Evolutionary conservation across 2,888 invertebrate genomes (phyloP), one percentile per base, ranked within the genome.

Genomic region (Lycophotia porphyrea): DNA sequence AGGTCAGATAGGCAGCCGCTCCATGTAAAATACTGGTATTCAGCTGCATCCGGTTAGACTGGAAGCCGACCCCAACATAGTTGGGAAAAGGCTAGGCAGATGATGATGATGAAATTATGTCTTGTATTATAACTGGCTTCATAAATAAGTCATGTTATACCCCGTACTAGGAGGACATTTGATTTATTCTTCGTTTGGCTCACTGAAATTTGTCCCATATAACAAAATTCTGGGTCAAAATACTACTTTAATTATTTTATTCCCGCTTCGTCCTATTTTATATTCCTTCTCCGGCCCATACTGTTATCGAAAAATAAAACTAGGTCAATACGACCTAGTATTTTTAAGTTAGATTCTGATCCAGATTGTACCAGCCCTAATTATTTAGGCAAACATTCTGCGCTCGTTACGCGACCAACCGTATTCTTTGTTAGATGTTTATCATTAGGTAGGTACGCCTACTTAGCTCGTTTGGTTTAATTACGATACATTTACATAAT

Each of bases 401-500:
- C 47, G 60, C 55, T 68, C 36, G 69, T 65, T 78, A 77, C 34
- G 82, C 78, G 61, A 58, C 66, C 78, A 70, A 70, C 69, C 72
- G 58, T 66, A 73, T 67, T 78, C 55, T 71, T 78, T 65, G 44
- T 27, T 42, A 73, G 84, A 84, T 84, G 24, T 63, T 82, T 85
- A 85, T 84, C 85, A 39, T 34, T n/a, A 27, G 11, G 11, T n/a
- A 27, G 11, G 11, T 49, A 34, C 55, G 55, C 75, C 71, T 74
- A 63, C 31, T 69, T 71, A 65, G 39, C 65, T 85, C 34, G 58
- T 76, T 71, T 76, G 58, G 44, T 73, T 71, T 80, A 80, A 80
- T 80, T 49, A 42, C 15, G 34, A 72, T 31, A 60, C 31, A 82
- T 84, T 80, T 76, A 69, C 76, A 55, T 81, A 52, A 52, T n/a